phyloP scores from a whole-genome alignment of 2,888 invertebrate species.

The Oligia fasciuncula region DNA sequence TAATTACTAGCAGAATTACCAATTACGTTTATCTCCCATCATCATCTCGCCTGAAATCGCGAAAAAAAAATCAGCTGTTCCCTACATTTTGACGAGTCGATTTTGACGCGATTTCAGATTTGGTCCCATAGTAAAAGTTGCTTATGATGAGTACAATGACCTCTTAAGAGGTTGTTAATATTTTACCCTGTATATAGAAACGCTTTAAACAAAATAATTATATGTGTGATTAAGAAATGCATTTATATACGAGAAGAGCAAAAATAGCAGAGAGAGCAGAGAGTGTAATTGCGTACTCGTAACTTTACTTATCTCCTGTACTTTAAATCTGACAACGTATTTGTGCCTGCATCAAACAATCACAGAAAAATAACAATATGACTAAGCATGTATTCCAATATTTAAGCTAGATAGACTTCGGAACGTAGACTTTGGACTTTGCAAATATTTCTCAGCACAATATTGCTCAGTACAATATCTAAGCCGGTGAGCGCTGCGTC shows the following conservation, averaged over 20 bases:
- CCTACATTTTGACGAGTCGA: too few species aligned
- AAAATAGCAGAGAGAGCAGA: too few species aligned
- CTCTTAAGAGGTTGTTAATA: too few species aligned
- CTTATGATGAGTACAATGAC: too few species aligned
- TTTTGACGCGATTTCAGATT: too few species aligned
- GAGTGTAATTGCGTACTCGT: neutral
- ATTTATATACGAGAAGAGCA: neutral
- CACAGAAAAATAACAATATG: neutral
- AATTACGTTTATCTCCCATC: neutral
- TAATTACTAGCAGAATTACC: neutral
- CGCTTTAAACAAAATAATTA: neutral
- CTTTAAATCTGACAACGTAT: neutral
- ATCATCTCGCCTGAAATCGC: too few species aligned
- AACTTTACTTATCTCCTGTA: neutral
- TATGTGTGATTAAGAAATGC: neutral
- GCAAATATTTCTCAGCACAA: constrained; percentile 5
- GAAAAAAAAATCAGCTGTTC: too few species aligned
- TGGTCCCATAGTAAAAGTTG: too few species aligned
- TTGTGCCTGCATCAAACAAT: neutral
- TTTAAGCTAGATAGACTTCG: neutral
- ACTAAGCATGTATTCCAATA: neutral
- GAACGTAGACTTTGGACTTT: neutral
- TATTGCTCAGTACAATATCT: constrained; percentile 8
- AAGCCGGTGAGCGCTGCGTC: constrained; percentile 4
- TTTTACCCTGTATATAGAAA: too few species aligned